Conservation (phyloP, 2,113 vertebrate species). For the Cheilinus undulatus region DNA sequence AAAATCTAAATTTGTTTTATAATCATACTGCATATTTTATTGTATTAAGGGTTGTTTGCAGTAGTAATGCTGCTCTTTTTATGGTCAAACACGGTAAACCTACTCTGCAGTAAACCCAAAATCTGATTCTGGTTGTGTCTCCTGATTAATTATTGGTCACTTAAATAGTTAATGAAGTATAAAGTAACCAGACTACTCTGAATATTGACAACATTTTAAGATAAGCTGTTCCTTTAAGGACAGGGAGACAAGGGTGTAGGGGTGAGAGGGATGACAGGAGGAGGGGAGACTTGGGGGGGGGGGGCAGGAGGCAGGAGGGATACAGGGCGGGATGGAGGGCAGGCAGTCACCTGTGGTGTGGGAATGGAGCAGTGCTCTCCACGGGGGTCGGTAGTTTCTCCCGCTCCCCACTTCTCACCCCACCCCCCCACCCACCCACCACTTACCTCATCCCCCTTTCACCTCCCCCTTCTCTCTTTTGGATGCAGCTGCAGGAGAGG, state of each 20-base stretch:
- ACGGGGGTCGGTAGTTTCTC: constrained; percentile 60
- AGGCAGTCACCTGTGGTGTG: constrained; percentile 80
- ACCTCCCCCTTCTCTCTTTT: constrained; percentile 48
- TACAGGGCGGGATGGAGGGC: constrained; percentile 48
- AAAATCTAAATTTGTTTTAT: too few species aligned
- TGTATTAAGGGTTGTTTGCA: too few species aligned
- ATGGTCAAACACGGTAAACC: too few species aligned
- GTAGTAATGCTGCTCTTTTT: too few species aligned
- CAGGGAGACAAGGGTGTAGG: constrained; percentile 27
- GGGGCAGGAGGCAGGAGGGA: constrained; percentile 13
- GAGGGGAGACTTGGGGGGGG: constrained; percentile 35
- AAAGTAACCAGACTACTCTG: not conserved
- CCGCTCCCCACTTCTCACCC: constrained; percentile 6
- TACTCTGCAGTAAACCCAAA: too few species aligned
- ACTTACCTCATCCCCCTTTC: constrained; percentile 57
- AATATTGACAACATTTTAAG: constrained; percentile 6
- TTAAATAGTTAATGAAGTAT: not conserved
- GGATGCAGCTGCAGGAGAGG: constrained; percentile 65
- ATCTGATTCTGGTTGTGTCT: too few species aligned
- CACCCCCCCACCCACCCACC: not conserved
- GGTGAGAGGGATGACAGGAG: not conserved
- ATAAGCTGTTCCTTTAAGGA: constrained; percentile 55
- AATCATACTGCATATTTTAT: too few species aligned
- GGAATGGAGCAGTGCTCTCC: constrained; percentile 75
- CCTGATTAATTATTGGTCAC: not conserved